Evolutionary conservation across 2,888 invertebrate genomes (phyloP), one percentile per base, ranked within the genome.

Genomic region (Neria commutata): DNA sequence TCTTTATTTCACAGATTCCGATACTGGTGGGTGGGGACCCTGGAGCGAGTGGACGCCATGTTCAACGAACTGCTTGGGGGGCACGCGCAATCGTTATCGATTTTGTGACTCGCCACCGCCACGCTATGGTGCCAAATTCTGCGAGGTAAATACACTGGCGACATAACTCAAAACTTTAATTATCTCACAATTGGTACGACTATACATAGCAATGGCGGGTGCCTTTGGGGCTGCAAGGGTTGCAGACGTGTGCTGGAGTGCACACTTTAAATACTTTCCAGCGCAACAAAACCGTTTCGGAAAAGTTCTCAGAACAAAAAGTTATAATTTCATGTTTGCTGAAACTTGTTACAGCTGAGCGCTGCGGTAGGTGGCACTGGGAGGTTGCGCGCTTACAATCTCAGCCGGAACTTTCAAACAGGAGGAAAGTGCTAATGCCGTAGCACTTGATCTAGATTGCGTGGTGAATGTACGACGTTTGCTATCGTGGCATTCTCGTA

Each of bases 91-190:
- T 78, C 86, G 95, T 16, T 92, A 93, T 80, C 86, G 95, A 67
- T 90, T 93, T 82, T 95, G 95, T 75, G 92, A 94, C 79, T 90
- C 90, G 0, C 95, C 95, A 0, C 90, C 92, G 0, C 94, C 95
- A 0, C 86, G 91, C 42, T 93, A 94, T 74, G 94, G 94, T 1
- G 93, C 94, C 11, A 91, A 91, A 78, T 94, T 91, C 81, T 95
- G 95, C 75, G 89, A 92, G 87, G 93, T 92, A 83, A 65, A 70
- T 70, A 51, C 42, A 26, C 26, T 25, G 17, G n/a, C 16, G 11
- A 26, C 25, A 23, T 40, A 37, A 14, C n/a, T 37, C n/a, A n/a
- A 37, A 37, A 37, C 37, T 37, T 37, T 37, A 14, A n/a, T 37
- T 37, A 29, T 11, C 11, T 29, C 6, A 29, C 6, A 8, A 29